A percentile compares a stretch with the other conserved stretches of the same genome.
Conservation (phyloP, 1,140 invertebrate species). For the Medauroidea extradentata region DNA sequence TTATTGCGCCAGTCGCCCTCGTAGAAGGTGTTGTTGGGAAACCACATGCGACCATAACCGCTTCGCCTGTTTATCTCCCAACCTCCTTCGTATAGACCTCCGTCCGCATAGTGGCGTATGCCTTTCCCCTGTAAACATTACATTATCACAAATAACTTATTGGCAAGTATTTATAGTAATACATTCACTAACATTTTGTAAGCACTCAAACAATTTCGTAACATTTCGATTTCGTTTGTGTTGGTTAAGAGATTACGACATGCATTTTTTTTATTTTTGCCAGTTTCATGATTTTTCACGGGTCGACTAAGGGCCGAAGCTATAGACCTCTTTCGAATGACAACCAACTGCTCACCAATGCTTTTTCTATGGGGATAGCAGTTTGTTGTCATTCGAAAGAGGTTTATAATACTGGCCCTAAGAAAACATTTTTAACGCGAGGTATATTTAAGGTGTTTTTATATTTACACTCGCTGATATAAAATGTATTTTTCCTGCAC, state of each 20-base stretch:
- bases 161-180: background rate
- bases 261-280: background rate
- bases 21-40: conserved; percentile 52
- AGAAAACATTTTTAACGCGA: too few relatives aligned
- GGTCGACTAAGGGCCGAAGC: too few relatives aligned
- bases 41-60: conserved; percentile 56
- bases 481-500: too few relatives aligned
- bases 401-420: too few relatives aligned
- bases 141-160: too few relatives aligned
- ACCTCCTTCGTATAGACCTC: conserved; percentile 55
- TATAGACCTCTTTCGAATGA: too few relatives aligned
- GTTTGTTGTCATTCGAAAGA: too few relatives aligned
- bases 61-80: conserved; percentile 53
- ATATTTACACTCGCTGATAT: too few relatives aligned
- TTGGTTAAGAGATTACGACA: background rate
- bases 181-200: background rate
- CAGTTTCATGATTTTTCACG: background rate
- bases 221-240: background rate
- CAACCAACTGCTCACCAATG: too few relatives aligned
- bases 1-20: conserved; percentile 57
- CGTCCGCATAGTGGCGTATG: conserved; percentile 49
- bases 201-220: background rate
- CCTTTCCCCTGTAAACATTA: conserved; percentile 38
- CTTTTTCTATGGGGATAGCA: too few relatives aligned
- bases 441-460: too few relatives aligned